Conservation (phyloP, 2,113 vertebrate genomes). For the Natator depressus region DNA sequence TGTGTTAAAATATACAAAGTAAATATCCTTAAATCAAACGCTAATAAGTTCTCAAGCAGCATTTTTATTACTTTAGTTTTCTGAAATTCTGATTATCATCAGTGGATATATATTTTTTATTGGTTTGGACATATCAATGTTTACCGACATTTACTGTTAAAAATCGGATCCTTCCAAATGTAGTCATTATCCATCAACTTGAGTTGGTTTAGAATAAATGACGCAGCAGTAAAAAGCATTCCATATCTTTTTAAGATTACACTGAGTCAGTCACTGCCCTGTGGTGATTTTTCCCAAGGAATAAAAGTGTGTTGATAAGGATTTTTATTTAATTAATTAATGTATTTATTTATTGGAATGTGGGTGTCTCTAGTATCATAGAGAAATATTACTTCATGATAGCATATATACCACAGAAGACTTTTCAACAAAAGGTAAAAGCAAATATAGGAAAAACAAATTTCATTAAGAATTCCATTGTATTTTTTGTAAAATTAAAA, state of each 20-base stretch:
- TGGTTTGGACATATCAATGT: neutral
- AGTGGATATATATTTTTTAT: neutral
- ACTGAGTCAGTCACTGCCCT: neutral
- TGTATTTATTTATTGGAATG: neutral
- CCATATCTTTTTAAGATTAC: neutral
- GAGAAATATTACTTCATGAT: neutral
- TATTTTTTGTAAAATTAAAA: neutral
- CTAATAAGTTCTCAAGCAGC: neutral
- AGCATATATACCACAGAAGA: neutral
- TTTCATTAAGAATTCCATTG: neutral
- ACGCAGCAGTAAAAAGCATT: conserved; percentile 2
- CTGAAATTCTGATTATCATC: neutral
- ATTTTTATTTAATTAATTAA: neutral
- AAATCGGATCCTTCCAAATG: neutral
- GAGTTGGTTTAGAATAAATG: conserved; percentile 32
- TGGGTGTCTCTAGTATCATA: conserved; percentile 8
- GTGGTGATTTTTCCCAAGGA: conserved; percentile 43
- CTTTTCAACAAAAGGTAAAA: conserved; percentile 19
- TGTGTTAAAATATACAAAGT: neutral
- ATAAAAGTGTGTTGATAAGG: neutral
- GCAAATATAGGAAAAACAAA: neutral
- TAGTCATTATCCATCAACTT: neutral
- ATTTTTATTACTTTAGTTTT: neutral
- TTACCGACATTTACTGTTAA: neutral
- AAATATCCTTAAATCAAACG: neutral